Evolutionary conservation across 2,113 vertebrate genomes (phyloP).

Genomic region (Dolichallabes microphthalmus): DNA sequence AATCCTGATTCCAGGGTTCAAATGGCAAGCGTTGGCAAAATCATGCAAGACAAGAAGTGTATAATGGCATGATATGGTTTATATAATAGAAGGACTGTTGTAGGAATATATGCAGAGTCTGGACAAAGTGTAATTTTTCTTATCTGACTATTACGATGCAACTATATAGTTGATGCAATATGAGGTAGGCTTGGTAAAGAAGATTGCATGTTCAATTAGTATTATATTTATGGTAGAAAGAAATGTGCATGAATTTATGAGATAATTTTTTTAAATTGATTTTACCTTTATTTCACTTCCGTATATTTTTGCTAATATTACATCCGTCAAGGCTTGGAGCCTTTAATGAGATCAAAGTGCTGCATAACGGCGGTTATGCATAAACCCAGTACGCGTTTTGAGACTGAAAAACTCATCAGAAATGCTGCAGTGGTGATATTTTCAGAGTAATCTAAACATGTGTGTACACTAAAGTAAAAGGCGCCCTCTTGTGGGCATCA

Average conservation of each 20-base stretch:
- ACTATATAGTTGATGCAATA: neutral
- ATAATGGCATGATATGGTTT: no score
- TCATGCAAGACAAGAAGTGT: neutral
- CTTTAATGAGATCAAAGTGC: neutral
- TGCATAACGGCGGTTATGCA: neutral
- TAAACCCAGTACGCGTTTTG: neutral
- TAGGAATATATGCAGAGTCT: no score
- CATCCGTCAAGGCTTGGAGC: neutral
- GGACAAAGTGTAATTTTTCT: neutral
- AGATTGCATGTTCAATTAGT: neutral
- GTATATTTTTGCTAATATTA: no score
- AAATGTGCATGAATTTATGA: no score
- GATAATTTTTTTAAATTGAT: no score
- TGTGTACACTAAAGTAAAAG: neutral
- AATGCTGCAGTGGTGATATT: neutral
- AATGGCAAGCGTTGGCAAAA: neutral
- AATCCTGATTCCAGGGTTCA: neutral
- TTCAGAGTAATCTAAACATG: neutral
- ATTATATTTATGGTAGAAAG: neutral
- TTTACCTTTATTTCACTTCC: no score
- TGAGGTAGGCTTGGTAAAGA: neutral
- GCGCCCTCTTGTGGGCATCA: conserved; percentile 14
- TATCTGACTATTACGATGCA: neutral
- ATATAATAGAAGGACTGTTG: neutral
- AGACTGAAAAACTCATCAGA: neutral